Percentiles rank a stretch among this genome's conserved stretches.
Conservation (phyloP, 2,113 vertebrate genomes). For the Pelmatolapia mariae region DNA sequence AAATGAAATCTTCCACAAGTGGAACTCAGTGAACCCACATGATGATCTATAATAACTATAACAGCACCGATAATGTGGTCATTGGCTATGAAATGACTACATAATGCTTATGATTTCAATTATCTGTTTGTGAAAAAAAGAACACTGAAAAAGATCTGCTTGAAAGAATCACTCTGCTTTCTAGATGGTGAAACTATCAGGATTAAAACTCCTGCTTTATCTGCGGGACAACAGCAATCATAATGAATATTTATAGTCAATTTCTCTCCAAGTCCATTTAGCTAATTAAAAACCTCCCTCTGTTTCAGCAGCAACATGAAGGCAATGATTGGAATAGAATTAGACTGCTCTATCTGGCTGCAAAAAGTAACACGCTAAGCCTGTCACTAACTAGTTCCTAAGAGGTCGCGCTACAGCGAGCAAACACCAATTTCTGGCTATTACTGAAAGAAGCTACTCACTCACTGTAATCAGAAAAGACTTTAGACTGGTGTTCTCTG, state of each 20-base stretch:
- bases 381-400: not conserved
- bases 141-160: not conserved
- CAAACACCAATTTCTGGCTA: not conserved
- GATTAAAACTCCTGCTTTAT: not conserved
- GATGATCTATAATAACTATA: not conserved
- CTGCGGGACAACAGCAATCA: not conserved
- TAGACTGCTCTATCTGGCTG: not conserved
- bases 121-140: not conserved
- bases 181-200: not conserved
- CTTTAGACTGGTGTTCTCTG: not conserved
- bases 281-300: constrained; percentile 23
- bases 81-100: not conserved
- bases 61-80: not conserved
- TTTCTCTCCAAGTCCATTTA: not conserved
- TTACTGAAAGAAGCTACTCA: not conserved
- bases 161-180: not conserved
- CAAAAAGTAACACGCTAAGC: constrained; percentile 1
- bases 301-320: not conserved
- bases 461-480: not conserved
- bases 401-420: not conserved
- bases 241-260: constrained; percentile 26
- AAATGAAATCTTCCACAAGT: not conserved
- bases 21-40: not conserved
- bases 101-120: not conserved
- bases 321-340: constrained; percentile 17